Base-by-base conservation (phyloP, 2,888 invertebrate genomes). In the Buathra laborator region DNA sequence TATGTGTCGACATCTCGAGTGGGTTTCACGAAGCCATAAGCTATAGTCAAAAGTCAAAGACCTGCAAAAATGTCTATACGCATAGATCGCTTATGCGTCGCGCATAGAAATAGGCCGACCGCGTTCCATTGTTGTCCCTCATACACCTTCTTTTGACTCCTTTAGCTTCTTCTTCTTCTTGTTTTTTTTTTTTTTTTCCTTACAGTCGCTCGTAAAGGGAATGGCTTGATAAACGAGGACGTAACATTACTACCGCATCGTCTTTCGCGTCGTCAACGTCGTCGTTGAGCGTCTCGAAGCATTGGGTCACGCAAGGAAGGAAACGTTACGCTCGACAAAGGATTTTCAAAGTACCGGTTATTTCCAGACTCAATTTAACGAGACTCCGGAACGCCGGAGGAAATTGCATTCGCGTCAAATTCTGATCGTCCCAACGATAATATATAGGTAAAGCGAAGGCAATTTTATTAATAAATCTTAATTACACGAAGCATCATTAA, bases 191-290 rank as follows among this genome's bases (percentile, higher is more conserved):
- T 19, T 68, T 74, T 46, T 68, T 67, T n/a, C n/a, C n/a, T n/a
- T 67, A 75, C 79, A 46, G 79, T 79, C 29, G 53, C 79, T 83
- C 79, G 79, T 70, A 79, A 75, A 66, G 64, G 68, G 79, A 83
- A 83, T 74, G 62, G 64, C 70, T 79, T 79, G 79, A 83, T 79
- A 79, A 79, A 79, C 79, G 79, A 70, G 79, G 64, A 74, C 70
- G 37, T 75, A 79, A 79, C 74, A 66, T 79, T 56, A 75, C 74
- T 37, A 51, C 37, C 37, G 16, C 14, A 43, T 43, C 53, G 53
- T 10, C 16, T 19, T 72, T 51, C 32, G 43, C 43, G 70, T 44
- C 72, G 66, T 32, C 56, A 48, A 48, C n/a, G 62, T 75, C 75
- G 48, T 44, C 68, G 68, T 48, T 16, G 37, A 53, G 51, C 53